A percentile compares a stretch with the other conserved stretches of the same genome.
These are phyloP conservation scores for Oncorhynchus clarkii DNA, from an alignment of 2,113 vertebrate species.

Conservation along the genomic window DNA sequence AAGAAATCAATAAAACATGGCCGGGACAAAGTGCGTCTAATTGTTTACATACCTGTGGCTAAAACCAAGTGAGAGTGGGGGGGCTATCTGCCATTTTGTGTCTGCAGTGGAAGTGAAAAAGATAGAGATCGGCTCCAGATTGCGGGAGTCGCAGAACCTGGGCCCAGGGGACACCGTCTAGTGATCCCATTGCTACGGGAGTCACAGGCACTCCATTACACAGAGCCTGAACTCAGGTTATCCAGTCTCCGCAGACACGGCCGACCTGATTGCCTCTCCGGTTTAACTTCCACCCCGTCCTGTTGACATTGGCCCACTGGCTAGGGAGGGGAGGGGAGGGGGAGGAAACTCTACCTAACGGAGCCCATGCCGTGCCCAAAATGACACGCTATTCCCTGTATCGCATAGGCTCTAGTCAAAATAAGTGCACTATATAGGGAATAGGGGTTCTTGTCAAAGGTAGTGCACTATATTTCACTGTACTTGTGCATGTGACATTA, in stretches of 20 bases:
- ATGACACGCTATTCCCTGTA: no score
- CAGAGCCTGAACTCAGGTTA: constrained; percentile 60
- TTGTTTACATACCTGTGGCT: constrained; percentile 65
- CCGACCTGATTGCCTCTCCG: constrained; percentile 57
- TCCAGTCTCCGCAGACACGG: constrained; percentile 37
- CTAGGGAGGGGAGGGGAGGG: not conserved
- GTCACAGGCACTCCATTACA: constrained; percentile 60
- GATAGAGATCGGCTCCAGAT: constrained; percentile 66
- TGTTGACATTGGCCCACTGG: constrained; percentile 48
- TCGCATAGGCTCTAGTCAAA: no score
- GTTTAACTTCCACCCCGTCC: constrained; percentile 38
- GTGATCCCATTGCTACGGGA: constrained; percentile 28
- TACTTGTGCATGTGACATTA: no score
- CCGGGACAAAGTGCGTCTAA: constrained; percentile 62
- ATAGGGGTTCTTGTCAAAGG: no score
- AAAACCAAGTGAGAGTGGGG: constrained; percentile 10
- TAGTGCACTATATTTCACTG: no score
- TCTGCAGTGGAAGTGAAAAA: constrained; percentile 47
- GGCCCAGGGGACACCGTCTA: constrained; percentile 42
- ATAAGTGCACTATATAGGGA: no score
- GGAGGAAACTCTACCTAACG: constrained; percentile 31
- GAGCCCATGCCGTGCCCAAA: not conserved
- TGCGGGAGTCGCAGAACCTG: constrained; percentile 57
- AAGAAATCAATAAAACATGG: constrained; percentile 65
- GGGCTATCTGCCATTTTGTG: constrained; percentile 50